Evolutionary conservation across 1,140 invertebrate species (phyloP).

Genomic region (Drosophila carrolli): DNA sequence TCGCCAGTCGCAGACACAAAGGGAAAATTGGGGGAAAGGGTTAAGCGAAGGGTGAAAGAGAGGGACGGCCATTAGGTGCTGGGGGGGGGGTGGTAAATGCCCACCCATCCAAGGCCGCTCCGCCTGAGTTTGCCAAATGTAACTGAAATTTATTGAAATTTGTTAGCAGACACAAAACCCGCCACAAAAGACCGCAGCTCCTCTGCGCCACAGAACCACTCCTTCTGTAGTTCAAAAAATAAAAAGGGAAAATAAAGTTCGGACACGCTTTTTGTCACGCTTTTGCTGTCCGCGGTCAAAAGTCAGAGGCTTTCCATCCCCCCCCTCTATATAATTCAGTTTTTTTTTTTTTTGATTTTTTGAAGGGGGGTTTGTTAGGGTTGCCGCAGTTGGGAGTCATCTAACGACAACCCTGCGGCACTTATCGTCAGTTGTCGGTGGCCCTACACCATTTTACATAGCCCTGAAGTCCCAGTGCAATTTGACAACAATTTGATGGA

Average conservation of each 20-base stretch:
- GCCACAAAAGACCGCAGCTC: constrained; percentile 60
- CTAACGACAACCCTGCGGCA: constrained; percentile 8
- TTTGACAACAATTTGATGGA: too few relatives aligned
- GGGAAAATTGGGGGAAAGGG: not conserved
- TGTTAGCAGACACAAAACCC: constrained; percentile 71
- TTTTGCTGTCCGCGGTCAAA: constrained; percentile 64
- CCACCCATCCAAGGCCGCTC: constrained; percentile 26
- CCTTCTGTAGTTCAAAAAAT: constrained; percentile 25
- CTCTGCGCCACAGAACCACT: not conserved
- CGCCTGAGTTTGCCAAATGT: constrained; percentile 75
- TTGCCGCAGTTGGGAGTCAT: constrained; percentile 16
- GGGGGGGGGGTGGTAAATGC: not conserved
- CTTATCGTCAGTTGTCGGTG: constrained; percentile 2
- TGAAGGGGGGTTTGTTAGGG: too few relatives aligned
- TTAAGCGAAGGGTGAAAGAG: not conserved
- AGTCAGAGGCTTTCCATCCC: constrained; percentile 44
- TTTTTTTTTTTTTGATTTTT: constrained; percentile 5
- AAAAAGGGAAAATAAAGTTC: constrained; percentile 38
- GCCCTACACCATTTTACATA: too few relatives aligned
- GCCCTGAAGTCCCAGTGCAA: too few relatives aligned
- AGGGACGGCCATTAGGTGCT: not conserved
- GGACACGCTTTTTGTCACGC: constrained; percentile 77
- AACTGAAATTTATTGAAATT: constrained; percentile 83
- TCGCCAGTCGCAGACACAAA: constrained; percentile 29
- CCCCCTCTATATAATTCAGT: not conserved